Base-by-base conservation (phyloP, 2,797 vertebrate genomes). In the Galago senegalensis region DNA sequence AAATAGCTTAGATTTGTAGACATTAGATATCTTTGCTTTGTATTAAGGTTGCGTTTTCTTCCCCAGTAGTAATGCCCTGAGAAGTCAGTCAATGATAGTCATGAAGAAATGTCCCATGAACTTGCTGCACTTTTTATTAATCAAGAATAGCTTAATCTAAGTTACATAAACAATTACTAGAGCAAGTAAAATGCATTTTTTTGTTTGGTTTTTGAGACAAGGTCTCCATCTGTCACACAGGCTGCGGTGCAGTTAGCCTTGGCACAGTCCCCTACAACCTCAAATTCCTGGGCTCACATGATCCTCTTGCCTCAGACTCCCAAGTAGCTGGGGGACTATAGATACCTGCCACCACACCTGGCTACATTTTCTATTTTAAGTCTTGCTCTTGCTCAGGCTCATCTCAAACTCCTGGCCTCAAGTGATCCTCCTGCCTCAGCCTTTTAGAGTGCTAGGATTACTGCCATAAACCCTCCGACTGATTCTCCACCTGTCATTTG, bases 161-260 rank as follows among this genome's bases (percentile, higher is more conserved):
- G 34, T 77, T 94, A 58, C 18, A 76, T 60, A 43, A 89, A 95
- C 70, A 93, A 58, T 34, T 75, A 63, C 53, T 49, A 70, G 58
- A 69, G 67, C 23, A 58, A 87, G 73, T 40, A 79, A 72, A 46
- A 84, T 46, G 0, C 43, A 25, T n/a, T 67, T 67, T 65, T 67
- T 67, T 67, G 65, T 67, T 67, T 67, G 65, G n/a, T 67, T 67
- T 67, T 17, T 67, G 65, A 67, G 65, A 67, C 65, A n/a, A 8
- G 31, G 65, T n/a, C 65, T 67, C 17, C 3, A 17, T 67, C 65
- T 18, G 31, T 67, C 65, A 67, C 65, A 16, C 31, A 67, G 65
- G 31, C 31, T n/a, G 17, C 65, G 9, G 31, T 67, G 31, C 7
- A 8, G 1, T n/a, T 31, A 17, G 3, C 65, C n/a, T 67, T 20